Evolutionary conservation across 2,888 invertebrate species (phyloP).

Genomic region (Zygothrica quintamaculata): DNA sequence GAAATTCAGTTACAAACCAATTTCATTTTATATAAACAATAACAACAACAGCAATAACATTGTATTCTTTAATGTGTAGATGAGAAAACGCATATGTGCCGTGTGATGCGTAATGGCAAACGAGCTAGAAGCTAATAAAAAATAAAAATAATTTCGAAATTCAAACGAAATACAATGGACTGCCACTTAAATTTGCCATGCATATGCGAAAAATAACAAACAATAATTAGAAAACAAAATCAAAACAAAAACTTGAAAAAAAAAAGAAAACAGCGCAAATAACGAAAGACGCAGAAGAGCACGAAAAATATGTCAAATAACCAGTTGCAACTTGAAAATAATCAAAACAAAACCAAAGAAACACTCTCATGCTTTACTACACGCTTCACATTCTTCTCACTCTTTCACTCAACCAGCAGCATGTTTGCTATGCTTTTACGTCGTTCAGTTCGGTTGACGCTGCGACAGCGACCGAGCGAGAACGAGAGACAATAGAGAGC

Average conservation of each 20-base stretch:
- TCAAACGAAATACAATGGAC: slow-evolving; percentile 12
- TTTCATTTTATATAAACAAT: background rate
- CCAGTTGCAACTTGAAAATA: slow-evolving; percentile 65
- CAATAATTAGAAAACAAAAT: slow-evolving; percentile 38
- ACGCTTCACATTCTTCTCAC: slow-evolving; percentile 12
- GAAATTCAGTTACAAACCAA: background rate
- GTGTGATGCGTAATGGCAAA: background rate
- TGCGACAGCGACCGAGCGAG: slow-evolving; percentile 34
- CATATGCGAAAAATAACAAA: slow-evolving; percentile 32
- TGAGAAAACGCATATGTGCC: slow-evolving; percentile 22
- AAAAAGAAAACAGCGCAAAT: too few relatives aligned
- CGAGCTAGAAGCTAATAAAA: slow-evolving; percentile 5
- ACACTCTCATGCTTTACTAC: slow-evolving; percentile 19
- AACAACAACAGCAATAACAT: too few relatives aligned
- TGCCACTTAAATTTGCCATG: slow-evolving; percentile 7
- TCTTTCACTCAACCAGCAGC: background rate
- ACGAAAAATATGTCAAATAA: slow-evolving; percentile 53
- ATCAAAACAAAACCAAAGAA: slow-evolving; percentile 76
- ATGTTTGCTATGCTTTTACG: background rate
- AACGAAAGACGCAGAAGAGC: slow-evolving; percentile 13
- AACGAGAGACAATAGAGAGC: too few relatives aligned
- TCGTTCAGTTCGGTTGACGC: slow-evolving; percentile 4
- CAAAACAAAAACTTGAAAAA: slow-evolving; percentile 52
- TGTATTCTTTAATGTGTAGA: background rate
- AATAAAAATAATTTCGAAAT: slow-evolving; percentile 4